Percentiles rank a stretch among this genome's conserved stretches.
Evolutionary conservation across 2,797 vertebrate species (phyloP).

Genomic region (Myotis pilosus): DNA sequence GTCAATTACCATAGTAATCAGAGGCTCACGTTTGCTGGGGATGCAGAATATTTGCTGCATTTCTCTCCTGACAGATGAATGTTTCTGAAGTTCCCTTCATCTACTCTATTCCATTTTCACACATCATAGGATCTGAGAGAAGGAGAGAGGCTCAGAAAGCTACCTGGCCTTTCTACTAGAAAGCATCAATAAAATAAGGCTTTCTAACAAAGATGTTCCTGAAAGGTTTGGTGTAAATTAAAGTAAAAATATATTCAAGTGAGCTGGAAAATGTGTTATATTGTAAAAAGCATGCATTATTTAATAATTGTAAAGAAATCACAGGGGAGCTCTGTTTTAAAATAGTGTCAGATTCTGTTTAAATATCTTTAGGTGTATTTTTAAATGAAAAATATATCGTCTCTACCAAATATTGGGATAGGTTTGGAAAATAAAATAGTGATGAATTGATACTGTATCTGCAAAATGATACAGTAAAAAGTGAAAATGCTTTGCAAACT

Average conservation of each 20-base stretch:
- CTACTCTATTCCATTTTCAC: not conserved
- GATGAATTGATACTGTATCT: not conserved
- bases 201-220: not conserved
- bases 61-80: not conserved
- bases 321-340: not conserved
- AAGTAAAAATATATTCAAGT: not conserved
- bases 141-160: not conserved
- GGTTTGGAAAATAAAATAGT: not conserved
- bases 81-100: not conserved
- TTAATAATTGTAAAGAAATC: conserved; percentile 1
- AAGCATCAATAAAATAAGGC: not conserved
- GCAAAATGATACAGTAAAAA: conserved; percentile 24
- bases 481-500: not conserved
- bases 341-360: not conserved
- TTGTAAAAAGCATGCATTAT: not conserved
- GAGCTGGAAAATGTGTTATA: conserved; percentile 2
- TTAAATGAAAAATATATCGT: not conserved
- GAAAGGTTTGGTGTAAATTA: not conserved
- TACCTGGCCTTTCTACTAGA: not conserved
- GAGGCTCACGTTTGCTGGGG: not conserved
- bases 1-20: not conserved
- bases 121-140: not conserved
- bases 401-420: not conserved
- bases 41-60: not conserved
- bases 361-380: not conserved